Base-by-base conservation (phyloP, 2,113 vertebrate genomes). In the Oreochromis aureus region DNA sequence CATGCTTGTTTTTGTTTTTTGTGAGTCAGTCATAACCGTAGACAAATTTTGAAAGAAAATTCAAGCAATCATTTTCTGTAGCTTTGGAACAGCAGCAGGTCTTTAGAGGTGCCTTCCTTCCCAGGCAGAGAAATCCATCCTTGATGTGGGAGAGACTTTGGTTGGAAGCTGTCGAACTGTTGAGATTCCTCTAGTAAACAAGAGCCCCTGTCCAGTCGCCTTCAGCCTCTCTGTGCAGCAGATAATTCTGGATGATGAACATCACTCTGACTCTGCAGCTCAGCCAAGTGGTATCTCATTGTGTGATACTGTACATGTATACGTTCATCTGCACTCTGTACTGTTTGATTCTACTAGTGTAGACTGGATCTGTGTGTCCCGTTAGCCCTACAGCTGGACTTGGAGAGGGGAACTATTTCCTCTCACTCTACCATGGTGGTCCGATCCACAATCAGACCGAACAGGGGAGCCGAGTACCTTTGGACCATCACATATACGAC, bases 401-500 rank as follows among this genome's bases (percentile, higher is more conserved):
- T 16, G 63, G 95, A 90, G 5, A 96, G 91, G 34, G 97, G 97
- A 24, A 96, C 87, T 19, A 92, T 99, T 19, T 86, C 96, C 0
- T 96, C 98, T 54, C 94, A 94, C 36, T 97, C 97, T 85, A 97
- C 94, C 92, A 69, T 95, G 73, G 80, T 89, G 51, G 51, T 99
- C 16, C 90, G 0, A 58, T 79, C 96, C 87, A 97, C 93, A 0
- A 94, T 96, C 66, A 96, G 81, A 81, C 97, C 96, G 48, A 80
- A 89, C 9, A 95, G 53, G 36, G 95, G 61, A 36, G 85, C 96
- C 71, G 92, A 22, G 34, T 98, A 98, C 87, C 89, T 76, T 73
- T 99, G 98, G 98, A 95, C 89, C 79, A 93, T 99, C 96, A 96
- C 88, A 89, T 98, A 97, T 88, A 88, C 95, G 79, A 93, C 96